These are phyloP conservation scores for Gerris buenoi DNA, from an alignment of 1,140 invertebrate species.

Conservation along the genomic window DNA sequence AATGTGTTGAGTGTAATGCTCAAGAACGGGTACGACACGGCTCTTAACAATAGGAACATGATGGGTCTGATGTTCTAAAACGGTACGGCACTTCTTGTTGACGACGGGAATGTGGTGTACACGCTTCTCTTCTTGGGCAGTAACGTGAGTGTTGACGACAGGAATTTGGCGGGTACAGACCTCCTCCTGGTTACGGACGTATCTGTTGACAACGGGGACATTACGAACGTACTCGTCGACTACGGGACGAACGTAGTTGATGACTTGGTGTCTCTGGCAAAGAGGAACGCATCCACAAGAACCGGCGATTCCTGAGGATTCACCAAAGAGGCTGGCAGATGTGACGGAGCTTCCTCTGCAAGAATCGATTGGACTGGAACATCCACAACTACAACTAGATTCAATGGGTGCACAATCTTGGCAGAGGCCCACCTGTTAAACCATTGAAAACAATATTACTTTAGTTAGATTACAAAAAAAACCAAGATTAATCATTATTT, in stretches of 20 bases:
- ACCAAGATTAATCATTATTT: too few relatives aligned
- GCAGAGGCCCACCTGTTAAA: too few relatives aligned
- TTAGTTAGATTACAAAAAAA: too few relatives aligned
- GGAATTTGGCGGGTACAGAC: constrained; percentile 3
- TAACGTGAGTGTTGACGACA: constrained; percentile 7
- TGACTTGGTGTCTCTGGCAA: background rate
- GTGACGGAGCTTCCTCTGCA: too few relatives aligned
- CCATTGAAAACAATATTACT: too few relatives aligned
- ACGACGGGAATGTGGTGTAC: constrained; percentile 9
- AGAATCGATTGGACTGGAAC: too few relatives aligned
- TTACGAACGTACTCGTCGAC: constrained; percentile 13
- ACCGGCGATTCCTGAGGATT: too few relatives aligned
- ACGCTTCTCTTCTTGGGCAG: constrained; percentile 1
- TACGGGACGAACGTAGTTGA: constrained; percentile 6
- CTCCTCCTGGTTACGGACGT: background rate
- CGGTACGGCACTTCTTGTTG: background rate
- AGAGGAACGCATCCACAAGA: background rate
- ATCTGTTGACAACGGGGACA: background rate
- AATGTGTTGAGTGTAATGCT: constrained; percentile 8
- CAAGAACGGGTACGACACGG: background rate
- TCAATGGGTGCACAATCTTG: too few relatives aligned
- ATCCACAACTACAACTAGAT: too few relatives aligned
- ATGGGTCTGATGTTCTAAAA: background rate
- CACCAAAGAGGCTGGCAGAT: too few relatives aligned
- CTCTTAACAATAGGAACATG: constrained; percentile 7